These are phyloP conservation scores for Pimpla rufipes DNA, from an alignment of 2,888 invertebrate genomes.

Conservation along the genomic window DNA sequence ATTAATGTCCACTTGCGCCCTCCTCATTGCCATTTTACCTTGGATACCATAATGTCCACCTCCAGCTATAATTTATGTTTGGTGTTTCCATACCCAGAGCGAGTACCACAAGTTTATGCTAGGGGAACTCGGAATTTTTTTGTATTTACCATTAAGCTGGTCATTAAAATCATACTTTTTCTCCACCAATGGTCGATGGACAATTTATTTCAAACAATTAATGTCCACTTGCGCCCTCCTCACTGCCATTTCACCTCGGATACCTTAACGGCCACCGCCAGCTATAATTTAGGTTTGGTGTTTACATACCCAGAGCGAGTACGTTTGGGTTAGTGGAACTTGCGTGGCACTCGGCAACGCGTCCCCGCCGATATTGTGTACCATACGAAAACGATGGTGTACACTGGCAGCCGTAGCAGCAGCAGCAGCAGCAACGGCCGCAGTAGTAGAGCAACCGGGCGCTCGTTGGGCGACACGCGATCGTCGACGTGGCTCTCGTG, in stretches of 20 bases:
- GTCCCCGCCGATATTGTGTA: conserved; percentile 26
- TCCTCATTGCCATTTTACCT: not conserved
- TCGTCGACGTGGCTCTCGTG: conserved; percentile 79
- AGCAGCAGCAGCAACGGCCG: conserved; percentile 33
- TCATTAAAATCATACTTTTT: too few relatives aligned
- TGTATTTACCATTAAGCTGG: too few relatives aligned
- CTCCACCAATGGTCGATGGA: not conserved
- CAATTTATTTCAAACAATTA: not conserved
- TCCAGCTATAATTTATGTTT: conserved; percentile 1
- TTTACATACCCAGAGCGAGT: not conserved
- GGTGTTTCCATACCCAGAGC: not conserved
- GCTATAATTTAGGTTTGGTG: not conserved
- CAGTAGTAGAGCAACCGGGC: conserved; percentile 68
- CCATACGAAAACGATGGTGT: conserved; percentile 38
- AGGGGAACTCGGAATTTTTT: conserved; percentile 17
- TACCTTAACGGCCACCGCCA: not conserved
- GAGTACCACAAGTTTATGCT: conserved; percentile 6
- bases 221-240: not conserved
- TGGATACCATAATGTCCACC: not conserved
- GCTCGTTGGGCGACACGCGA: conserved; percentile 81
- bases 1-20: not conserved
- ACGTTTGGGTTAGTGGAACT: conserved; percentile 18
- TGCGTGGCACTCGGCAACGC: conserved; percentile 27
- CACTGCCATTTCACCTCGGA: not conserved
- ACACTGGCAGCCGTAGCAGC: conserved; percentile 19